Percentiles rank a stretch among this genome's conserved stretches.
Evolutionary conservation across 2,888 invertebrate species (phyloP).

Genomic region (Dicyrtomina minuta): DNA sequence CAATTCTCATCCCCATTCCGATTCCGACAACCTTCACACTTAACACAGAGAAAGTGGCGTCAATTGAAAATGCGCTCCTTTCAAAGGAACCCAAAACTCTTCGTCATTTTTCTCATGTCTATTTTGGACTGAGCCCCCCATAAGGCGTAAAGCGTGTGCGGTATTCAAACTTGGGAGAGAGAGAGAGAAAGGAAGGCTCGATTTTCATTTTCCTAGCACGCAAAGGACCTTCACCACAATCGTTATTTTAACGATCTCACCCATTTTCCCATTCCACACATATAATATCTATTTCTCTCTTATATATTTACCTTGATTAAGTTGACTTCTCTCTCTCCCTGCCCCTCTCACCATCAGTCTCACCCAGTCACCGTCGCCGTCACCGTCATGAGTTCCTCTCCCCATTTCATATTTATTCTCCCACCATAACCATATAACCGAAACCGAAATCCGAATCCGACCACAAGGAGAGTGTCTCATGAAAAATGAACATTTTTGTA

Average conservation of each 20-base stretch:
- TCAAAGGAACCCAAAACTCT: neutral
- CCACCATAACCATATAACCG: too few relatives aligned
- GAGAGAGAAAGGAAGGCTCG: neutral
- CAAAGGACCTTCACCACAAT: neutral
- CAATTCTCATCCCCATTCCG: neutral
- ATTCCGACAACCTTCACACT: constrained; percentile 4
- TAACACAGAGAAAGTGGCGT: neutral
- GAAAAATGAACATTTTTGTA: too few relatives aligned
- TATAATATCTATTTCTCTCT: neutral
- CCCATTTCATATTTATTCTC: too few relatives aligned
- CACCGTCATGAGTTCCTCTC: neutral
- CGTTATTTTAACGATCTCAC: constrained; percentile 1
- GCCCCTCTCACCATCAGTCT: too few relatives aligned
- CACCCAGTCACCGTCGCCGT: too few relatives aligned
- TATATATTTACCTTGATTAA: neutral
- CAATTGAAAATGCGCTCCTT: neutral
- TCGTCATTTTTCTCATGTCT: constrained; percentile 4
- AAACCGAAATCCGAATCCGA: too few relatives aligned
- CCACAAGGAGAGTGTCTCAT: too few relatives aligned
- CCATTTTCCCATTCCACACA: neutral
- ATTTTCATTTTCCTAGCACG: constrained; percentile 18
- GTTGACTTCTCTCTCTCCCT: neutral
- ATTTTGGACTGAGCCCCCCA: constrained; percentile 2
- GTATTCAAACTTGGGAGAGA: too few relatives aligned
- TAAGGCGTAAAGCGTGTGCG: too few relatives aligned